A percentile compares a stretch with the other conserved stretches of the same genome.
phyloP scores from a whole-genome alignment of 2,113 vertebrate species.

The Mellivora capensis region DNA sequence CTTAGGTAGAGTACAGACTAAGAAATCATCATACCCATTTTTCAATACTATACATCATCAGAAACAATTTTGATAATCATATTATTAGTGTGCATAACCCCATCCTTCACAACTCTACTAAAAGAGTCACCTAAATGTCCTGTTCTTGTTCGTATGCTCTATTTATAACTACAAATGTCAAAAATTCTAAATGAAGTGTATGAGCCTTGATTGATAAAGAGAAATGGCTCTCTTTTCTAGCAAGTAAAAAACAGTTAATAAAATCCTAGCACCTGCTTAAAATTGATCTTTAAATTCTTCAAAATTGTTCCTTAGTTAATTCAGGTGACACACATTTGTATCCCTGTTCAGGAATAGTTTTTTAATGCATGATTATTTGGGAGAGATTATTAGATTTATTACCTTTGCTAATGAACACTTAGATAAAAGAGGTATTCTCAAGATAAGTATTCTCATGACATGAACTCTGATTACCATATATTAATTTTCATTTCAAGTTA shows the following conservation, averaged over 20 bases:
- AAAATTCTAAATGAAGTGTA: conserved; percentile 52
- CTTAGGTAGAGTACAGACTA: conserved; percentile 43
- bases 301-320: conserved; percentile 56
- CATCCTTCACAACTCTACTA: conserved; percentile 47
- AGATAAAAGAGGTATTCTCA: conserved; percentile 64
- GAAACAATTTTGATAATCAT: conserved; percentile 66
- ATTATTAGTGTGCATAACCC: conserved; percentile 51
- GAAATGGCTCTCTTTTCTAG: conserved; percentile 23
- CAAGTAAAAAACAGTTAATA: conserved; percentile 44
- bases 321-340: conserved; percentile 39
- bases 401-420: conserved; percentile 68
- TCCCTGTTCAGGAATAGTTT: not conserved
- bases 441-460: conserved; percentile 54
- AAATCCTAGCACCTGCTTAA: conserved; percentile 49
- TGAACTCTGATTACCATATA: conserved; percentile 64
- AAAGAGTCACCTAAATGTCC: conserved; percentile 43
- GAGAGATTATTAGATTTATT: conserved; percentile 68
- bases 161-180: conserved; percentile 58
- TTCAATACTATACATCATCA: conserved; percentile 58
- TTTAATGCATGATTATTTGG: conserved; percentile 59
- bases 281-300: conserved; percentile 36
- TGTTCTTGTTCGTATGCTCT: not conserved
- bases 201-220: conserved; percentile 22
- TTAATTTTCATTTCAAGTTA: conserved; percentile 66
- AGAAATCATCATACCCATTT: conserved; percentile 44